Percentiles rank a stretch among this genome's conserved stretches.
Evolutionary conservation across 1,140 invertebrate species (phyloP).

Genomic region (Drosophila kohkoa): DNA sequence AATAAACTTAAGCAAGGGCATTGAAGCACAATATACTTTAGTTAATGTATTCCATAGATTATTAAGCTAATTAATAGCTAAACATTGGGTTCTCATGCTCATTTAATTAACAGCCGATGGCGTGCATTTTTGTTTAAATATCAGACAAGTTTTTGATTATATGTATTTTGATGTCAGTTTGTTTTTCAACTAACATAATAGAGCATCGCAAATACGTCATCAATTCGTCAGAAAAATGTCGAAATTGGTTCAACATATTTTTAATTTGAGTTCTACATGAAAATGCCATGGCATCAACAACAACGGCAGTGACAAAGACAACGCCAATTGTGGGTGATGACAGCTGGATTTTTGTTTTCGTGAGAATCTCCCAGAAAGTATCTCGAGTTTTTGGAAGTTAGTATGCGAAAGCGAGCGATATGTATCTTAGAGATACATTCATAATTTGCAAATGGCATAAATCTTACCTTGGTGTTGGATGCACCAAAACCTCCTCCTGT

Average conservation of each 20-base stretch:
- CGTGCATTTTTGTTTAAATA: neutral
- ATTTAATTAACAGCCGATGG: neutral
- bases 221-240: neutral
- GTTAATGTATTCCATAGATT: neutral
- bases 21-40: neutral
- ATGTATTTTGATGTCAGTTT: neutral
- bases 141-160: neutral
- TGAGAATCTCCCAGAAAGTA: constrained; percentile 44
- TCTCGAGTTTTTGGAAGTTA: neutral
- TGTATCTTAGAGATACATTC: constrained; percentile 8
- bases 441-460: neutral
- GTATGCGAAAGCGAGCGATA: constrained; percentile 11
- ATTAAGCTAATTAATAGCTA: neutral
- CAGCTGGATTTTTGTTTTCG: constrained; percentile 45
- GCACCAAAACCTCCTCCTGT: constrained; percentile 26
- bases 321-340: neutral
- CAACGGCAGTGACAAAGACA: neutral
- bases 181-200: neutral
- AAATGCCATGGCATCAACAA: constrained; percentile 24
- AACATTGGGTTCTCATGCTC: neutral
- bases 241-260: constrained; percentile 50
- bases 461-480: constrained; percentile 68
- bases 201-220: neutral
- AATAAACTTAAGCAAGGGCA: constrained; percentile 5
- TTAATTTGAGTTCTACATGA: constrained; percentile 66